Conservation (phyloP, 2,888 invertebrate species). For the Macrosiphum euphorbiae region DNA sequence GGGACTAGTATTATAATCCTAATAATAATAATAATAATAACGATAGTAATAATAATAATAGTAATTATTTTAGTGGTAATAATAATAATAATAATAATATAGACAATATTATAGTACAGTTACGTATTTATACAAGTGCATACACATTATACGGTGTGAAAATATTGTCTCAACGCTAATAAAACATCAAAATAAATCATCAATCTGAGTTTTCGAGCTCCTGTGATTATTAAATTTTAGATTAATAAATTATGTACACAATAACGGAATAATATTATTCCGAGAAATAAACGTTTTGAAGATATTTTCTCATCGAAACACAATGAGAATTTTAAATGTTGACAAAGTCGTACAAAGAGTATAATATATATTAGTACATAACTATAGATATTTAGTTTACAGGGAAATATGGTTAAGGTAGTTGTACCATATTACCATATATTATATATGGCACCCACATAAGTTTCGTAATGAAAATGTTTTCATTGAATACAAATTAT, state of each 20-base stretch:
- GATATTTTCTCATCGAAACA: neutral
- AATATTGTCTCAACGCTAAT: neutral
- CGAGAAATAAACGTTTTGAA: neutral
- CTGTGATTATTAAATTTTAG: neutral
- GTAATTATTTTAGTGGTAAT: neutral
- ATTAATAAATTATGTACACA: neutral
- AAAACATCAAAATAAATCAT: neutral
- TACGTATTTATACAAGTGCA: neutral
- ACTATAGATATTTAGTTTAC: neutral
- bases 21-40: neutral
- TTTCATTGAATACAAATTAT: neutral
- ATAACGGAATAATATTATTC: neutral
- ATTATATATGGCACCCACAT: no score
- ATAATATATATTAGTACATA: neutral
- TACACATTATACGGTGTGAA: neutral
- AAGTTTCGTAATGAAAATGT: neutral
- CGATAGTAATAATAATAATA: neutral
- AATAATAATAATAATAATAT: neutral
- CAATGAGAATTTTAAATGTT: neutral
- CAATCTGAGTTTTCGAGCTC: neutral
- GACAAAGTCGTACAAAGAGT: no score
- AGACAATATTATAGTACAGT: neutral
- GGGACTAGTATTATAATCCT: neutral
- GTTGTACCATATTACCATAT: no score
- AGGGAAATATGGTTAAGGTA: neutral